Evolutionary conservation across 1,140 invertebrate genomes (phyloP), one percentile per base, ranked within the genome.

Genomic region (Homalodisca vitripennis): DNA sequence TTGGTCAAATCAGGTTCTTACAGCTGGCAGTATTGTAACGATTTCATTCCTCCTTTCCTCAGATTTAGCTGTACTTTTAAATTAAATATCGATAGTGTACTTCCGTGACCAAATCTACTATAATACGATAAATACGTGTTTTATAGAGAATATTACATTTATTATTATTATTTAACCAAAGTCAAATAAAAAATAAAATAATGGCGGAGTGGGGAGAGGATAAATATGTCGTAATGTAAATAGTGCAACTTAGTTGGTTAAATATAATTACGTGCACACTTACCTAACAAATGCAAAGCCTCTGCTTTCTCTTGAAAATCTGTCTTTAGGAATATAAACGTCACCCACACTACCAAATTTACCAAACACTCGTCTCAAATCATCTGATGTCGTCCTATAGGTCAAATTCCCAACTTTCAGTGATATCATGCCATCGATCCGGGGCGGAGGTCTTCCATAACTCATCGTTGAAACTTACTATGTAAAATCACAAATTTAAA

Each of bases 381-480:
- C 95, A 79, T 97, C 95, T 41, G 93, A 92, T 26, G 94, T 97
- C 26, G 97, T 99, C 72, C 97, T 86, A 78, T 98, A 98, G 29
- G 97, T 98, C 66, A 99, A 84, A 87, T 99, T 99, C 80, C 98
- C 97, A 26, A 98, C 96, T 86, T 98, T 99, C 31, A 98, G 81
- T 0, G 95, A 98, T 41, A 95, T 90, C 95, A 99, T 98, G 71
- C 95, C 94, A 77, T 97, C 94, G 72, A 97, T 97, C 73, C 92
- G 88, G 34, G 95, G 95, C 68, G 95, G 94, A 10, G 92, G 92
- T 68, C 93, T 85, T 71, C 92, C 92, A 84, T 93, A 92, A 82
- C 91, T 93, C 91, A 93, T 92, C 24, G n/a, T 66, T 32, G 20
- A 26, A 24, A 20, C 3, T 27, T n/a, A 47, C 26, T 47, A 46